These are phyloP conservation scores for Helobdella robusta DNA, from an alignment of 2,888 invertebrate genomes.

Conservation along the genomic window DNA sequence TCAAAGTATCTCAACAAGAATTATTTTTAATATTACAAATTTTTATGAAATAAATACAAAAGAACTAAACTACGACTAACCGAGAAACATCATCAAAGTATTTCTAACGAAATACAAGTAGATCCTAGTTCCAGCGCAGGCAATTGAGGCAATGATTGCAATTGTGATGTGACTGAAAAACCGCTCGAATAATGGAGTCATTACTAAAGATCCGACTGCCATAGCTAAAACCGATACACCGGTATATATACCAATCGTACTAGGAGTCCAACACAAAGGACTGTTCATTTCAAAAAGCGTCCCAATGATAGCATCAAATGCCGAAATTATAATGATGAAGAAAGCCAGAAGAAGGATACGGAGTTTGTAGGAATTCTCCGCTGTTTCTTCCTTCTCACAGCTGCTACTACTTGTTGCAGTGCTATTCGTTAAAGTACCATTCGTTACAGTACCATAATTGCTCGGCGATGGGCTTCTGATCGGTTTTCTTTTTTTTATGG, in stretches of 20 bases:
- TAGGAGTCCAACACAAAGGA: conserved; percentile 22
- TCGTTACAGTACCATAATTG: too few relatives aligned
- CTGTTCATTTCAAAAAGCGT: conserved; percentile 20
- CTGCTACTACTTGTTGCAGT: too few relatives aligned
- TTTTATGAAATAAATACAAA: background rate
- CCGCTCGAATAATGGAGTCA: background rate
- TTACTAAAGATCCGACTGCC: conserved; percentile 8
- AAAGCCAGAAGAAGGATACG: conserved; percentile 13
- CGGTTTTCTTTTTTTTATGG: too few relatives aligned
- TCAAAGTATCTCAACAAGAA: background rate
- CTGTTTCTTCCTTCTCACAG: too few relatives aligned
- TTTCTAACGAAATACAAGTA: conserved; percentile 21
- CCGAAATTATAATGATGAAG: conserved; percentile 1
- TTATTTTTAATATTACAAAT: background rate
- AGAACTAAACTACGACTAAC: background rate
- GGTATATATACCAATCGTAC: conserved; percentile 22
- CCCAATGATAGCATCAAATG: conserved; percentile 17
- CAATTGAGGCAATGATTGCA: conserved; percentile 6
- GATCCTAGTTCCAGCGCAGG: background rate
- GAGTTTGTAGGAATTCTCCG: background rate
- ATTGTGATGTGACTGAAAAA: conserved; percentile 13
- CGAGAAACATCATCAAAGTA: conserved; percentile 24
- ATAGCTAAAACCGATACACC: conserved; percentile 6
- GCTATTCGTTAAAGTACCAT: too few relatives aligned
- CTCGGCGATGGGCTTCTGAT: too few relatives aligned